Evolutionary conservation across 2,113 vertebrate genomes (phyloP).

Genomic region (Alosa alosa): DNA sequence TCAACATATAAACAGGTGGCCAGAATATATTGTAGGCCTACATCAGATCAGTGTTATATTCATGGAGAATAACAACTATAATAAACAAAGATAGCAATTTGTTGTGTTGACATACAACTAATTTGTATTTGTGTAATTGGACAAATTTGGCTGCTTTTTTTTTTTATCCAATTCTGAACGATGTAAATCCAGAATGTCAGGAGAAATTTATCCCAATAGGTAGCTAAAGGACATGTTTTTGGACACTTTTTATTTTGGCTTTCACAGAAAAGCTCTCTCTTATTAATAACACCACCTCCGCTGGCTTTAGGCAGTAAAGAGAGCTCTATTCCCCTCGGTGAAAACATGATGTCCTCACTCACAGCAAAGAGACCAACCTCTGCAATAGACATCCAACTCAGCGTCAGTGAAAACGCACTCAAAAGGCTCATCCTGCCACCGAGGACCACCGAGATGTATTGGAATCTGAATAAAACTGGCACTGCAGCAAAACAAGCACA

Average conservation of each 20-base stretch:
- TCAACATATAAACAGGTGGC: constrained; percentile 42
- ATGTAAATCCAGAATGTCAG: too few species aligned
- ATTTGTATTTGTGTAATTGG: too few species aligned
- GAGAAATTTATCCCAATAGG: too few species aligned
- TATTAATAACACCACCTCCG: background rate
- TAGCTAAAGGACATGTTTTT: too few species aligned
- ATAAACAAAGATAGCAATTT: too few species aligned
- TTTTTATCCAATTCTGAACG: too few species aligned
- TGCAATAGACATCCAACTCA: background rate
- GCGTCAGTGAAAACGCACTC: background rate
- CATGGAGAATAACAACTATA: too few species aligned
- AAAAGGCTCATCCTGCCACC: background rate
- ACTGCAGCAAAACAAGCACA: background rate
- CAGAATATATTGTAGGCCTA: constrained; percentile 39
- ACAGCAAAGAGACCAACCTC: background rate
- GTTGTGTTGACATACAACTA: too few species aligned
- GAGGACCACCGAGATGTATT: background rate
- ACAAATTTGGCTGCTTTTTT: too few species aligned
- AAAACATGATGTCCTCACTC: background rate
- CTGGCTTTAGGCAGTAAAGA: background rate
- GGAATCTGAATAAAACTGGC: background rate
- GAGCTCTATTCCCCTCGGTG: background rate
- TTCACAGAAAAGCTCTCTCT: too few species aligned
- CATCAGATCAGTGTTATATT: constrained; percentile 2
- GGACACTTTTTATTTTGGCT: too few species aligned